Evolutionary conservation across 2,888 invertebrate genomes (phyloP), one percentile per base, ranked within the genome.

Genomic region (Catocala nupta): DNA sequence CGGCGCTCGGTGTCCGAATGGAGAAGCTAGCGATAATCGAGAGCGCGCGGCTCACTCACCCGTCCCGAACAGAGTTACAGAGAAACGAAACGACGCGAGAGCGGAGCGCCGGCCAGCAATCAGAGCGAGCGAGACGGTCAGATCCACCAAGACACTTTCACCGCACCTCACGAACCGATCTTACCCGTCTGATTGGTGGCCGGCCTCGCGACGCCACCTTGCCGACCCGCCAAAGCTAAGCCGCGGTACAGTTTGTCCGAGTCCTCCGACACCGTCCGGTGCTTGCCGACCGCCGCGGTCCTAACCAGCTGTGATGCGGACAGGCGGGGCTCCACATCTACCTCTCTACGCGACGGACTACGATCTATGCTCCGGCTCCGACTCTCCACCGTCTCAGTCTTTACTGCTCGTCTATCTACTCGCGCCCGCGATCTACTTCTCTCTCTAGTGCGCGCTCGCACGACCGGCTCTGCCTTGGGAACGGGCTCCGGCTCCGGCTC

Each of bases 121-220:
- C 77, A 77, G 77, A 75, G 73, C 74, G 66, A 69, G 73, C 74
- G 75, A 63, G 75, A 66, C 77, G 73, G 75, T 77, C 77, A 73
- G 77, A 78, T 77, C 77, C 77, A 77, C 77, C 75, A 73, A 65
- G 89, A 89, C 90, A 92, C 92, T 91, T 91, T 92, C 90, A 86
- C 91, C 91, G 87, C 89, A 83, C 77, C 84, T 81, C 88, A 80
- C 84, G 84, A 84, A 81, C 95, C 78, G 95, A 71, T 70, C 82
- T 81, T 81, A 81, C 82, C 80, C 78, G 77, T 73, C 77, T 77
- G 77, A 77, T 77, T 64, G 77, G 59, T 73, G 77, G 77, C 77
- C 77, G 77, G 69, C 70, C 75, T 57, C 61, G 60, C 74, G 70
- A 57, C 66, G 72, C 65, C 68, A 55, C 67, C 72, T 81, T 73